Percentiles rank a stretch among this genome's conserved stretches.
Conservation (phyloP, 2,888 invertebrate species). For the Tetropium fuscum region DNA sequence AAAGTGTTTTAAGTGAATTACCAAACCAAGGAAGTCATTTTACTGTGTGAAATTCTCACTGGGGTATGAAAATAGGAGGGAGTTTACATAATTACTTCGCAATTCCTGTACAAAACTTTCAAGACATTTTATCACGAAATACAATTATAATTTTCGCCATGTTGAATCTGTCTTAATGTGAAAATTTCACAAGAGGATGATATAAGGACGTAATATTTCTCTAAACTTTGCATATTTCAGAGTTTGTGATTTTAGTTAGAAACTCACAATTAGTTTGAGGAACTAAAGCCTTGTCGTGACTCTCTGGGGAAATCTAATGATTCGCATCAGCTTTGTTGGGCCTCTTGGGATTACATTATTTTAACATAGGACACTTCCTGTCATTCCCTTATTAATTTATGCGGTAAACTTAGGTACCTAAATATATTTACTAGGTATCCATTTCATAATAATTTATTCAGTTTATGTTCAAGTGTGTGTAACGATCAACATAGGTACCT, state of each 20-base stretch:
- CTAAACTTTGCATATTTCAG: constrained; percentile 48
- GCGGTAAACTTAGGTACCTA: constrained; percentile 38
- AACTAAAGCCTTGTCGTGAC: constrained; percentile 56
- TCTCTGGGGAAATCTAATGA: constrained; percentile 59
- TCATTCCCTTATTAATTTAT: constrained; percentile 50
- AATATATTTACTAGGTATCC: constrained; percentile 30
- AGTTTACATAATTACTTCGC: constrained; percentile 36
- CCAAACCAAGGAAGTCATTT: no score
- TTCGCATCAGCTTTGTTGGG: constrained; percentile 50
- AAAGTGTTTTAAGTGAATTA: no score
- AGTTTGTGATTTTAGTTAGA: constrained; percentile 55
- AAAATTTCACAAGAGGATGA: constrained; percentile 41
- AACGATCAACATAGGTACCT: no score
- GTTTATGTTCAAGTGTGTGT: no score
- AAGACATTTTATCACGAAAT: constrained; percentile 37
- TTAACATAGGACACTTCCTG: constrained; percentile 51
- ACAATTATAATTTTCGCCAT: constrained; percentile 41
- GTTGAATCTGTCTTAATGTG: constrained; percentile 41
- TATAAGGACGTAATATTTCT: constrained; percentile 49
- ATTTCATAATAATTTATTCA: no score
- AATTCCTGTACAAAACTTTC: constrained; percentile 37
- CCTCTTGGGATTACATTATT: constrained; percentile 53
- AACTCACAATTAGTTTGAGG: constrained; percentile 58
- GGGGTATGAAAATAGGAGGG: no score
- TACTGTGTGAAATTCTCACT: no score